These are phyloP conservation scores for Zaprionus tsacasi DNA, from an alignment of 1,140 invertebrate species.

Conservation along the genomic window DNA sequence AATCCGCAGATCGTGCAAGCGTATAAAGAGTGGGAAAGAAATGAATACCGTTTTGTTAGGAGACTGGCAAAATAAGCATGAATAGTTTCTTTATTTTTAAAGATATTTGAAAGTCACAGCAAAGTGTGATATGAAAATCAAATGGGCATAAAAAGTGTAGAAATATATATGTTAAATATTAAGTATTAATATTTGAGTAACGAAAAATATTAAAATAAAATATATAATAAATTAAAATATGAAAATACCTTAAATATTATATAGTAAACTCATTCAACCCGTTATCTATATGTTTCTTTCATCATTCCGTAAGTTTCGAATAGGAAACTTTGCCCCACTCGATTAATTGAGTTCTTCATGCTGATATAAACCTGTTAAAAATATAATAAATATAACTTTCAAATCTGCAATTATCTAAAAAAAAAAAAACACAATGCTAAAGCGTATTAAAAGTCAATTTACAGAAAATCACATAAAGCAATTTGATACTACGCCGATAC, in stretches of 20 bases:
- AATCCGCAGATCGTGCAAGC: not conserved
- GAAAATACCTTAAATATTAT: too few relatives aligned
- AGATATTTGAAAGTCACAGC: not conserved
- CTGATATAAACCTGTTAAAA: not conserved
- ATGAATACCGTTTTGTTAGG: not conserved
- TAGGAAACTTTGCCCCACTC: not conserved
- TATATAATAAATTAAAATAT: too few relatives aligned
- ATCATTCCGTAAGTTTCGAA: not conserved
- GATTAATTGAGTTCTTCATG: not conserved
- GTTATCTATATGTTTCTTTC: not conserved
- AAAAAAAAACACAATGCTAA: not conserved
- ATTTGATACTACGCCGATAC: not conserved
- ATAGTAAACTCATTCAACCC: too few relatives aligned
- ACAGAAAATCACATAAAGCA: constrained; percentile 1
- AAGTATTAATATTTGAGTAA: too few relatives aligned
- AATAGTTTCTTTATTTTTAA: not conserved
- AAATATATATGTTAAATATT: not conserved
- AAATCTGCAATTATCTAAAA: not conserved
- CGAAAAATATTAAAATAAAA: too few relatives aligned
- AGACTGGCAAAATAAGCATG: not conserved
- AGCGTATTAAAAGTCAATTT: constrained; percentile 5
- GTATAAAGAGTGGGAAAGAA: not conserved
- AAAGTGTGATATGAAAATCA: not conserved
- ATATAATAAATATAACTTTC: not conserved
- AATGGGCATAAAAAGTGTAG: not conserved